Evolutionary conservation across 2,113 vertebrate species (phyloP).

Genomic region (Plecturocebus donacophilus): DNA sequence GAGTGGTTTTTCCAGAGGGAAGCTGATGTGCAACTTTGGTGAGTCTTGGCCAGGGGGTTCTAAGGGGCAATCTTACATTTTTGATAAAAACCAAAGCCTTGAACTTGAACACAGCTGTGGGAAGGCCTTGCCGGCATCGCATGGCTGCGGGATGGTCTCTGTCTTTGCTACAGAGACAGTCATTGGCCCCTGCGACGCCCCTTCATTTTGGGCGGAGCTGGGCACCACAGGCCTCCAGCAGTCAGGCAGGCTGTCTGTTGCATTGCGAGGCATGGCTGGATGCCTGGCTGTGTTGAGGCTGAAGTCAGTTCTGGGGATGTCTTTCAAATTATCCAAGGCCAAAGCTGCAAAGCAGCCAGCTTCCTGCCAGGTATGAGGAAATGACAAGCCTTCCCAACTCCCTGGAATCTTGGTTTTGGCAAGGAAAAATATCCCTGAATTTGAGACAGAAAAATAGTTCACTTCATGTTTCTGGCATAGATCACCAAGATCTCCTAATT

Average conservation of each 20-base stretch:
- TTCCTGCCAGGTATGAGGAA: not conserved
- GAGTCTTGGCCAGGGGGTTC: too few species aligned
- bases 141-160: too few species aligned
- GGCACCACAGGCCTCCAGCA: not conserved
- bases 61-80: not conserved
- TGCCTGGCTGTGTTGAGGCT: not conserved
- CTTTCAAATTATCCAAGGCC: not conserved
- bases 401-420: not conserved
- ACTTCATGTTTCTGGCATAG: not conserved
- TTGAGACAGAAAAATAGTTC: not conserved
- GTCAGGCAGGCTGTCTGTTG: too few species aligned
- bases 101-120: not conserved
- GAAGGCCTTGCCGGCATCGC: too few species aligned
- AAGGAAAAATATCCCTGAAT: not conserved
- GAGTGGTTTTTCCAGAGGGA: not conserved
- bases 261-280: fast-evolving
- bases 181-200: not conserved
- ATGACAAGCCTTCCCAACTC: not conserved
- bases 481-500: not conserved
- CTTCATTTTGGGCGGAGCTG: not conserved
- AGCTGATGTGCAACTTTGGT: not conserved
- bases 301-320: not conserved
- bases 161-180: not conserved
- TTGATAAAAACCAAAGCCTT: not conserved
- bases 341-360: not conserved